Conservation (phyloP, 2,113 vertebrate genomes). For the Anarhynchus alexandrinus region DNA sequence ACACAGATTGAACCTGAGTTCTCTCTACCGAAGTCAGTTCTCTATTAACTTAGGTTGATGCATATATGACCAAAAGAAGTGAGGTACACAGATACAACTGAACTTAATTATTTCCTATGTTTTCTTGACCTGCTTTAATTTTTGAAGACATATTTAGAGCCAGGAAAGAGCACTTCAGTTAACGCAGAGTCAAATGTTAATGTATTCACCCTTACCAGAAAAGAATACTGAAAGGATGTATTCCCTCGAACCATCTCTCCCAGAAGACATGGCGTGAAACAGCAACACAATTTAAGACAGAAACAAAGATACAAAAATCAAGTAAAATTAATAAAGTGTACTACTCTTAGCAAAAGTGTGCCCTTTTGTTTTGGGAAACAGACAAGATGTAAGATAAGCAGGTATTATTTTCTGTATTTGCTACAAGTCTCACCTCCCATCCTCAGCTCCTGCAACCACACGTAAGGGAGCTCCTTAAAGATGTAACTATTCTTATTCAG, state of each 20-base stretch:
- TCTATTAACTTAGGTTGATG: neutral
- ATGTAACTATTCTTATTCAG: neutral
- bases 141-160: neutral
- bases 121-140: neutral
- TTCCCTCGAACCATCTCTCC: neutral
- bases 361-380: neutral
- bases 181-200: neutral
- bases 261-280: neutral
- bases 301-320: neutral
- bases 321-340: neutral
- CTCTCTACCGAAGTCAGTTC: neutral
- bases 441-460: neutral
- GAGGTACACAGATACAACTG: neutral
- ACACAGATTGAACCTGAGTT: neutral
- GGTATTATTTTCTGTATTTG: neutral
- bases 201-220: neutral
- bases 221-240: neutral
- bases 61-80: neutral
- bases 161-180: neutral
- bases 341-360: fast-evolving
- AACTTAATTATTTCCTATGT: neutral
- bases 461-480: neutral
- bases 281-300: neutral
- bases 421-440: neutral
- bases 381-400: neutral